Conservation (phyloP, 2,113 vertebrate genomes). For the zebrafish (Danio rerio) region DNA sequence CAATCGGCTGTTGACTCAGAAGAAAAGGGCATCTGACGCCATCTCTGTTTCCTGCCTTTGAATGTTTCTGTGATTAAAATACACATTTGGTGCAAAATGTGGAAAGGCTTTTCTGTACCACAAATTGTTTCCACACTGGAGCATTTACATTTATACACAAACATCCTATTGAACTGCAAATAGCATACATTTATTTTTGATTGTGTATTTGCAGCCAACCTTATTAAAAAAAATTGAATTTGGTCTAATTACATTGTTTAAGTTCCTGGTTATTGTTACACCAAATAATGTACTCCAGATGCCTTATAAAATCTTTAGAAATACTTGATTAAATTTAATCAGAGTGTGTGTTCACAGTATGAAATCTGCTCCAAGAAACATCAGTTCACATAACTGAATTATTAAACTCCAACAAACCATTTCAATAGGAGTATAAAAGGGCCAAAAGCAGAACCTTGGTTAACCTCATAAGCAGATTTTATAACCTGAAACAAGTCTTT, state of each 20-base stretch:
- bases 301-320: slow-evolving; percentile 27
- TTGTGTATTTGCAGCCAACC: background rate
- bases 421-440: no score
- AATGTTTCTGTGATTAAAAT: slow-evolving; percentile 41
- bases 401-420: no score
- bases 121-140: slow-evolving; percentile 45
- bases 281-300: background rate
- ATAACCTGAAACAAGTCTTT: no score
- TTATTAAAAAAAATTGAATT: background rate
- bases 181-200: slow-evolving; percentile 10
- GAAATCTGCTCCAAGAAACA: background rate
- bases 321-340: slow-evolving; percentile 33
- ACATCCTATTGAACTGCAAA: slow-evolving; percentile 5
- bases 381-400: no score
- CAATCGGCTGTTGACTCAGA: slow-evolving; percentile 39
- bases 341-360: background rate
- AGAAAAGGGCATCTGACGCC: slow-evolving; percentile 31
- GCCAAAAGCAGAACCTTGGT: no score
- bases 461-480: no score
- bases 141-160: slow-evolving; percentile 2
- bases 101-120: slow-evolving; percentile 25
- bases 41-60: slow-evolving; percentile 43
- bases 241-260: background rate
- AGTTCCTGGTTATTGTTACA: background rate
- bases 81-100: slow-evolving; percentile 38